phyloP scores from a whole-genome alignment of 2,113 vertebrate genomes.

The Dromiciops gliroides region DNA sequence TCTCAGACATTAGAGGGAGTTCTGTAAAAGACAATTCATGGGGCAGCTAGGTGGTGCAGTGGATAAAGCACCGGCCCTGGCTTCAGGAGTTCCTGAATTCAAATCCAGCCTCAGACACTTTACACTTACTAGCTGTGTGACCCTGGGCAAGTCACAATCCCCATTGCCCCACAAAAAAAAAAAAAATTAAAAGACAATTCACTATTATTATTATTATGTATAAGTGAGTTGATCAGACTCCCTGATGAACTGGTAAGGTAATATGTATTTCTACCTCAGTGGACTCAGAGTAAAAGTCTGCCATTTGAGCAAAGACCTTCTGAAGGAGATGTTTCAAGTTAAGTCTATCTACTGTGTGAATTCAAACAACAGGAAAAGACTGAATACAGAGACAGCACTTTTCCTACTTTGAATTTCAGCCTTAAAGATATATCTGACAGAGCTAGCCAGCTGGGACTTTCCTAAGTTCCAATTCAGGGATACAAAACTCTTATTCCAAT shows the following conservation, averaged over 20 bases:
- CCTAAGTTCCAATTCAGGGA: not conserved
- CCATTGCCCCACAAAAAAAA: too few relatives aligned
- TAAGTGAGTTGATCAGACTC: not conserved
- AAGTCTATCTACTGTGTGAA: not conserved
- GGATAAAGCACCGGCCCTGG: too few relatives aligned
- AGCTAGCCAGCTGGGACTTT: not conserved
- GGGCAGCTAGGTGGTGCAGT: too few relatives aligned
- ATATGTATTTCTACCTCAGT: not conserved
- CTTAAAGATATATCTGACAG: not conserved
- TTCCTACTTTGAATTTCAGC: not conserved
- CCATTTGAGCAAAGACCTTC: not conserved
- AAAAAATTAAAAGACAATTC: too few relatives aligned
- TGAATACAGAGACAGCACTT: not conserved
- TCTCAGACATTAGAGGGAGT: not conserved
- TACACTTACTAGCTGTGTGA: too few relatives aligned
- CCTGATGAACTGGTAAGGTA: not conserved
- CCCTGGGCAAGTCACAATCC: too few relatives aligned
- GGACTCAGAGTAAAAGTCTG: not conserved
- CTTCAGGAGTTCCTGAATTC: too few relatives aligned
- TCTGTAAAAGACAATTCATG: too few relatives aligned
- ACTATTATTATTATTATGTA: not conserved
- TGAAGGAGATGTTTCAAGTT: not conserved
- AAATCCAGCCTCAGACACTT: too few relatives aligned
- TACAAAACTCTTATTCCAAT: not conserved
- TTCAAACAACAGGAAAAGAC: not conserved